phyloP scores from a whole-genome alignment of 2,797 vertebrate genomes.

The Peromyscus aztecus region DNA sequence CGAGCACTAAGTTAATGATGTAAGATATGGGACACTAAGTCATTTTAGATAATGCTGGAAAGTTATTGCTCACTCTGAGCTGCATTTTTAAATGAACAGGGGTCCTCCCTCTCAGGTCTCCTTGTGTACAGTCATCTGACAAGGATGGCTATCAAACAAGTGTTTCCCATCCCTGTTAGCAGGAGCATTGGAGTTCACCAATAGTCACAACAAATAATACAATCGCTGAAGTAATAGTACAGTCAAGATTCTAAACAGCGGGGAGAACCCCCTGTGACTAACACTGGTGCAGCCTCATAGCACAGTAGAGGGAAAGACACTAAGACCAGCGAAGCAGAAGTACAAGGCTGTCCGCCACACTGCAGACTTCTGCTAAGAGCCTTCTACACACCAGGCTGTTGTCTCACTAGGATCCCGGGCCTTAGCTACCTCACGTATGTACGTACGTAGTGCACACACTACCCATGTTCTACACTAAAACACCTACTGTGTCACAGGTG shows the following conservation, averaged over 20 bases:
- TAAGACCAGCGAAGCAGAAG: not conserved
- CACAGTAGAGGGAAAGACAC: not conserved
- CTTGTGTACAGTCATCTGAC: not conserved
- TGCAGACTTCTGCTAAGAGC: not conserved
- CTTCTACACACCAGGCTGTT: rapidly evolving
- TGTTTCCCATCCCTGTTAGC: not conserved
- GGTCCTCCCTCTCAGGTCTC: not conserved
- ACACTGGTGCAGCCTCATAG: not conserved
- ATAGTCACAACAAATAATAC: not conserved
- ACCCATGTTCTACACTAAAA: not conserved
- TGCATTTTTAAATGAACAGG: not conserved
- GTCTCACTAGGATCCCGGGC: not conserved
- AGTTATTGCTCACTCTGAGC: not conserved
- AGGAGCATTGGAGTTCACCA: not conserved
- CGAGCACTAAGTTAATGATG: conserved; percentile 2
- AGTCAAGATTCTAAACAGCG: not conserved
- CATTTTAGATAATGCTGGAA: not conserved
- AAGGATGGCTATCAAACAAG: not conserved
- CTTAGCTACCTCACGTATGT: not conserved
- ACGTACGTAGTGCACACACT: too few species aligned
- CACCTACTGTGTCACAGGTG: not conserved
- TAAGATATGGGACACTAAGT: not conserved
- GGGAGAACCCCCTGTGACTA: not conserved
- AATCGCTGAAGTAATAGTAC: not conserved
- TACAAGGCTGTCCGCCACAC: not conserved